phyloP scores from a whole-genome alignment of 1,140 invertebrate genomes.

The Drosophila parvula region DNA sequence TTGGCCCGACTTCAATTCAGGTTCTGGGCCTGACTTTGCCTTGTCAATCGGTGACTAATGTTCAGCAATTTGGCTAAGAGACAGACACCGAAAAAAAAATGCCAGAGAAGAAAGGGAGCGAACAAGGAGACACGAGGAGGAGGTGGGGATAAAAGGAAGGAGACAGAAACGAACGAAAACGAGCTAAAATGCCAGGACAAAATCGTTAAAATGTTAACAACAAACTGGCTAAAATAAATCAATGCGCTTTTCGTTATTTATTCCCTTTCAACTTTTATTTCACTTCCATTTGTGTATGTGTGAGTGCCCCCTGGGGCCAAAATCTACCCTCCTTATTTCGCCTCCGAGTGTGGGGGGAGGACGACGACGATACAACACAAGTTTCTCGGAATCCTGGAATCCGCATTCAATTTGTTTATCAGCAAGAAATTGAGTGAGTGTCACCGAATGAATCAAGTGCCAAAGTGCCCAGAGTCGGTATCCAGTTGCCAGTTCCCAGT shows the following conservation, averaged over 20 bases:
- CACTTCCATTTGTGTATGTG: slow-evolving; percentile 37
- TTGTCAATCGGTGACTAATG: slow-evolving; percentile 82
- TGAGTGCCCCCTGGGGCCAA: slow-evolving; percentile 43
- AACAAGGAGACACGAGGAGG: background rate
- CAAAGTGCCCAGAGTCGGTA: slow-evolving; percentile 40
- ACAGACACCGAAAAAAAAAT: slow-evolving; percentile 67
- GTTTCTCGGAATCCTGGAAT: slow-evolving; percentile 41
- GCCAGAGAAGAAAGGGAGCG: slow-evolving; percentile 22
- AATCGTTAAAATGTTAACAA: slow-evolving; percentile 82
- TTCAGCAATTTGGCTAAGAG: slow-evolving; percentile 82
- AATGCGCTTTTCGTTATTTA: slow-evolving; percentile 79
- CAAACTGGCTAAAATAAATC: slow-evolving; percentile 79
- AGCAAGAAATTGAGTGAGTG: slow-evolving; percentile 79
- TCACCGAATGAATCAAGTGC: slow-evolving; percentile 76
- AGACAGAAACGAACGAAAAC: slow-evolving; percentile 46
- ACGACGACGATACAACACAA: background rate
- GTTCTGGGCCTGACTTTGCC: slow-evolving; percentile 47
- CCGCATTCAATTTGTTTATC: slow-evolving; percentile 81
- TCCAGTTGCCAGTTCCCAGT: slow-evolving; percentile 6
- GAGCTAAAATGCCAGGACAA: slow-evolving; percentile 75
- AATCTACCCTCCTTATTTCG: background rate
- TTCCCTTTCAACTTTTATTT: slow-evolving; percentile 77
- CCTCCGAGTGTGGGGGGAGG: too few species aligned
- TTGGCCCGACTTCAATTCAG: slow-evolving; percentile 43
- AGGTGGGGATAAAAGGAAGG: background rate